phyloP scores from a whole-genome alignment of 92 coral and sea anemone genomes.

The Isaurus tuberculatus region DNA sequence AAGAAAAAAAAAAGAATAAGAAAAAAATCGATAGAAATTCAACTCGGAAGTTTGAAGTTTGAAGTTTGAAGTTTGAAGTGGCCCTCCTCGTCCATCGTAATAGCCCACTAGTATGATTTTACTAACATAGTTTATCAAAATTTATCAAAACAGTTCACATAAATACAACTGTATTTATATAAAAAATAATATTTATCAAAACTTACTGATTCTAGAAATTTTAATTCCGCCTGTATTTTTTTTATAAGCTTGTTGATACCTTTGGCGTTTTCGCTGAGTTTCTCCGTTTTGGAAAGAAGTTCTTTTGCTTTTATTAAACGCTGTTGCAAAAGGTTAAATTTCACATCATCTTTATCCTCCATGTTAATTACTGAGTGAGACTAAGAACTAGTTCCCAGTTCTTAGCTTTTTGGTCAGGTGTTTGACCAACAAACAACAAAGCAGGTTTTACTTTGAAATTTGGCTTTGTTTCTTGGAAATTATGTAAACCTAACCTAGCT shows the following conservation, averaged over 20 bases:
- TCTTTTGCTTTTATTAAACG: constrained; percentile 24
- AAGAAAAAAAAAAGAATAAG: no score
- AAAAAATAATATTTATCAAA: not conserved
- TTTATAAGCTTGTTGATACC: constrained; percentile 8
- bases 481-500: not conserved
- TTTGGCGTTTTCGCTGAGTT: not conserved
- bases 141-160: no score
- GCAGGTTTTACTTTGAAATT: not conserved
- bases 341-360: constrained; percentile 32
- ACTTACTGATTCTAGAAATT: constrained; percentile 29
- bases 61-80: no score
- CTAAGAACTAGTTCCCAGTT: constrained; percentile 24
- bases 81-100: no score
- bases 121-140: no score
- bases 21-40: no score
- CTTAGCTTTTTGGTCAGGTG: no score
- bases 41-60: no score
- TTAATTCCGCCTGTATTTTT: constrained; percentile 37
- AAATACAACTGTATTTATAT: no score
- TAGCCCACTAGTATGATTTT: no score
- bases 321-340: constrained; percentile 5
- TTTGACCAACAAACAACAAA: not conserved
- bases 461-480: not conserved
- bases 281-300: constrained; percentile 16
- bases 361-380: not conserved